Percentiles rank a stretch among this genome's conserved stretches.
phyloP scores from a whole-genome alignment of 2,888 invertebrate genomes.

The Ophraella communa region DNA sequence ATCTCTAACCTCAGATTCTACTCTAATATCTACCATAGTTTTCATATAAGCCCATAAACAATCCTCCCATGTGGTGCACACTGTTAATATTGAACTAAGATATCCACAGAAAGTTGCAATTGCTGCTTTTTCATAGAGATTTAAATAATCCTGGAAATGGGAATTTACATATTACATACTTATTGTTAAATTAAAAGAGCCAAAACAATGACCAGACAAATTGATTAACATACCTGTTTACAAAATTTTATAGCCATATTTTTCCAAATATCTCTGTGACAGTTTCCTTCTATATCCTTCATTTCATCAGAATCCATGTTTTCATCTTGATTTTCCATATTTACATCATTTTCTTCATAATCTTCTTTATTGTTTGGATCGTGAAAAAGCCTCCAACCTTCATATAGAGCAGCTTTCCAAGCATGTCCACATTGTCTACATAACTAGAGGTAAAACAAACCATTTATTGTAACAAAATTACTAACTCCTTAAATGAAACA shows the following conservation, averaged over 20 bases:
- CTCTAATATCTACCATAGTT: constrained; percentile 81
- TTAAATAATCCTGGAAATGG: constrained; percentile 62
- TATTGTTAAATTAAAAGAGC: too few species aligned
- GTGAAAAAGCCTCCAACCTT: constrained; percentile 89
- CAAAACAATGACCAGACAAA: too few species aligned
- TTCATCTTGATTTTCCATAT: constrained; percentile 46
- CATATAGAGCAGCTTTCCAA: constrained; percentile 88
- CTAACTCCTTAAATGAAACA: background rate
- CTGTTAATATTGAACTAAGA: constrained; percentile 75
- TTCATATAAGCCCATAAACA: constrained; percentile 87
- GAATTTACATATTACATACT: too few species aligned
- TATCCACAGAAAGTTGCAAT: constrained; percentile 85
- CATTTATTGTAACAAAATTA: too few species aligned
- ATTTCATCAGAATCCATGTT: constrained; percentile 41
- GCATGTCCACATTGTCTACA: constrained; percentile 88
- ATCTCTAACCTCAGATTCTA: constrained; percentile 78
- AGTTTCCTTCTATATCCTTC: constrained; percentile 76
- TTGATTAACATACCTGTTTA: constrained; percentile 47
- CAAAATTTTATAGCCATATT: constrained; percentile 69
- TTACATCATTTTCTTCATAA: constrained; percentile 47
- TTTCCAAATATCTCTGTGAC: constrained; percentile 81
- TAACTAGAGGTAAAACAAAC: constrained; percentile 55
- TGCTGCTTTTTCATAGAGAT: constrained; percentile 69
- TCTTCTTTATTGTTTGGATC: constrained; percentile 77
- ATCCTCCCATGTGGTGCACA: constrained; percentile 88